phyloP scores from a whole-genome alignment of 2,888 invertebrate genomes.

The Folsomia manolachei region DNA sequence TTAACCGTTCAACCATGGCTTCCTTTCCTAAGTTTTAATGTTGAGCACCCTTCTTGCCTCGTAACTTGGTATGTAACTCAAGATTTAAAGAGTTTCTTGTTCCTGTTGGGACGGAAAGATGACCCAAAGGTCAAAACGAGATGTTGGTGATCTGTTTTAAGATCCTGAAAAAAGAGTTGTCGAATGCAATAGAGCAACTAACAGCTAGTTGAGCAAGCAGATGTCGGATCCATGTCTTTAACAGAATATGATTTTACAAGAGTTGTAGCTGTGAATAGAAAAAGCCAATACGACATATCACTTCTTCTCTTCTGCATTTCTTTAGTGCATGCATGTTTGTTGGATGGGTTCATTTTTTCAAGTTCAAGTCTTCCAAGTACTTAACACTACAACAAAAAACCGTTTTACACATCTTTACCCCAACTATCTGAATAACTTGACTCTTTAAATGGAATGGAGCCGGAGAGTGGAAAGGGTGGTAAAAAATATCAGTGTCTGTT shows the following conservation, averaged over 20 bases:
- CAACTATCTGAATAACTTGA: slow-evolving; percentile 2
- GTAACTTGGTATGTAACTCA: too few relatives aligned
- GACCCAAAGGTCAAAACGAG: slow-evolving; percentile 50
- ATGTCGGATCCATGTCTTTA: slow-evolving; percentile 26
- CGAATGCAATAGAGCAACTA: not conserved
- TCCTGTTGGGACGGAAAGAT: slow-evolving; percentile 19
- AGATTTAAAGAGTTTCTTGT: not conserved
- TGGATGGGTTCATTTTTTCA: not conserved
- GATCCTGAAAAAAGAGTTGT: too few relatives aligned
- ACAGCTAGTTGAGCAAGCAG: slow-evolving; percentile 32
- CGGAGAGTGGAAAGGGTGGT: not conserved
- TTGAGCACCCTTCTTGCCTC: not conserved
- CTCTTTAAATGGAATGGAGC: not conserved
- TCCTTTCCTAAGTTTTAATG: too few relatives aligned
- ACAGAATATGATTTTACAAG: slow-evolving; percentile 5
- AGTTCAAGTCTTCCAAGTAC: slow-evolving; percentile 16
- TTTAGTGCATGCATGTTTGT: not conserved
- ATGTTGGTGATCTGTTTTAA: slow-evolving; percentile 50
- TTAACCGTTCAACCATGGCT: too few relatives aligned
- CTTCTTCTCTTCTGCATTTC: not conserved
- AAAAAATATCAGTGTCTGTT: not conserved
- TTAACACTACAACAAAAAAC: slow-evolving; percentile 17
- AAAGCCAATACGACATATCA: not conserved
- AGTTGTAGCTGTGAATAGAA: not conserved
- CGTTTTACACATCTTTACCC: slow-evolving; percentile 11